Percentiles rank a stretch among this genome's conserved stretches.
Conservation (phyloP, 1,140 invertebrate species). For the Drosophila hydei region DNA sequence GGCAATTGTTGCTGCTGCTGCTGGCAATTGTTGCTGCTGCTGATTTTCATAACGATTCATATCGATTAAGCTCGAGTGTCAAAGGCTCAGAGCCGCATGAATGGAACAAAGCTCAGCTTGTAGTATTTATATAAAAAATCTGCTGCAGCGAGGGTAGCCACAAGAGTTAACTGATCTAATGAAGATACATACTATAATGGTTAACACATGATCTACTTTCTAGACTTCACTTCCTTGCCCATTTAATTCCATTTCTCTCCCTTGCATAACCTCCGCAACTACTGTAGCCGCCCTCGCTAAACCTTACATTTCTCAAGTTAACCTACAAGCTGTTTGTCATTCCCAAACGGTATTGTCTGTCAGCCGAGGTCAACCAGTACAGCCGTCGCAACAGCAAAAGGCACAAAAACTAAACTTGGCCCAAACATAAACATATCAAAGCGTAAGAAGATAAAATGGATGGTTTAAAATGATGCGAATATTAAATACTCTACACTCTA, state of each 20-base stretch:
- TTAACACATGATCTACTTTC: no score
- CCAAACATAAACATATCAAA: background rate
- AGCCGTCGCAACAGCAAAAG: constrained; percentile 31
- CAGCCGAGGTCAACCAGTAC: constrained; percentile 10
- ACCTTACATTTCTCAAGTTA: constrained; percentile 43
- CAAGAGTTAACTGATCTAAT: background rate
- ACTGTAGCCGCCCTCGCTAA: background rate
- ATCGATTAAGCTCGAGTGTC: constrained; percentile 44
- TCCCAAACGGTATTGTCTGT: constrained; percentile 37
- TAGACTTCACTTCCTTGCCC: no score
- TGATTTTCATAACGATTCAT: constrained; percentile 45
- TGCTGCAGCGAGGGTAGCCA: background rate
- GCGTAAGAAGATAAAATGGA: background rate
- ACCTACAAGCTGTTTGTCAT: constrained; percentile 55
- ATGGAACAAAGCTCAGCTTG: constrained; percentile 7
- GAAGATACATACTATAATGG: background rate
- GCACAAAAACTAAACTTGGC: constrained; percentile 11
- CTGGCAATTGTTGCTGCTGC: constrained; percentile 6
- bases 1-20: constrained; percentile 1
- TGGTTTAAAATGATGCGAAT: no score
- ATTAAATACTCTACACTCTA: no score
- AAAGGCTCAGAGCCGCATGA: no score
- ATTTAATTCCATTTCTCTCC: no score
- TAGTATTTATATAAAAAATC: background rate
- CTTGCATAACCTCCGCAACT: background rate